These are phyloP conservation scores for Rhaphigaster nebulosa DNA, from an alignment of 2,888 invertebrate species.

Conservation along the genomic window DNA sequence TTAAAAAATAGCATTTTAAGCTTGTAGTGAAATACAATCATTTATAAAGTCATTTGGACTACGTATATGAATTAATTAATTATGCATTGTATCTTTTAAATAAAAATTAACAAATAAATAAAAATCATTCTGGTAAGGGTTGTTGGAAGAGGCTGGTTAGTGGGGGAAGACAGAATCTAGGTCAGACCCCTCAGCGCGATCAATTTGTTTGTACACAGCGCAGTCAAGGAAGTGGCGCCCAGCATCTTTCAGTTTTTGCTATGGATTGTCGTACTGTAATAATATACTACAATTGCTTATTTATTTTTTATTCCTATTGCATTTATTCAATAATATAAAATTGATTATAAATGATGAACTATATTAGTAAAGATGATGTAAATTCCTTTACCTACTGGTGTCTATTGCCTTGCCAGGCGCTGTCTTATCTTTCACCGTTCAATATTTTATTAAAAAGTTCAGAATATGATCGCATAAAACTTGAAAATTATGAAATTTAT, in stretches of 20 bases:
- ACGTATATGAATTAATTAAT: not conserved
- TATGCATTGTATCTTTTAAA: not conserved
- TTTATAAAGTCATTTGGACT: not conserved
- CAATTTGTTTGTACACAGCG: conserved; percentile 43
- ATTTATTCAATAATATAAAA: not conserved
- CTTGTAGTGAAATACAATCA: not conserved
- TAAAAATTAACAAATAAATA: not conserved
- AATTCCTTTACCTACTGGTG: not conserved
- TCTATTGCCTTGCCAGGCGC: not conserved
- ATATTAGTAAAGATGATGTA: not conserved
- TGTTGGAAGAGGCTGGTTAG: not conserved
- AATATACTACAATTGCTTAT: not conserved
- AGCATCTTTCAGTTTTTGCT: not conserved
- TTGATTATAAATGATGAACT: not conserved
- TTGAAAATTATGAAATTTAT: not conserved
- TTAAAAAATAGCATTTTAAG: not conserved
- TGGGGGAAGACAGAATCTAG: not conserved
- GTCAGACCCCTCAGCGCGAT: conserved; percentile 29
- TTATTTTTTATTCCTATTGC: not conserved
- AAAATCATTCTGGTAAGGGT: not conserved
- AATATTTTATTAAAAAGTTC: not conserved
- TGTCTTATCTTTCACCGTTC: not conserved
- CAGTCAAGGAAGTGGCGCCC: conserved; percentile 13
- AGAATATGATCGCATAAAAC: not conserved
- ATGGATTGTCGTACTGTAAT: not conserved